phyloP scores from a whole-genome alignment of 2,113 vertebrate species.

The Tachuris rubrigastra region DNA sequence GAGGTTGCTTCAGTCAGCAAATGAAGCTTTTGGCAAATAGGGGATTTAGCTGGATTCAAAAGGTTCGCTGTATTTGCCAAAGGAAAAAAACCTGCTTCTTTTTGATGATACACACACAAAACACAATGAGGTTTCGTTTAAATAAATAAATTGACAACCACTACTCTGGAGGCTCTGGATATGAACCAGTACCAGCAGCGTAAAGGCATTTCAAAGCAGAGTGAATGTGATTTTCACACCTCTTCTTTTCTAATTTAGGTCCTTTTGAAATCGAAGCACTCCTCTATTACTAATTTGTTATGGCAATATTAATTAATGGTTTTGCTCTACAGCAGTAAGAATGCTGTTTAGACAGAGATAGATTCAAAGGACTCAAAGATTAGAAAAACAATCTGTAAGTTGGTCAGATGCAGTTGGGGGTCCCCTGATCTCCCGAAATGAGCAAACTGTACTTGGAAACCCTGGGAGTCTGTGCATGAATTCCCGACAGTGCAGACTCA shows the following conservation, averaged over 20 bases:
- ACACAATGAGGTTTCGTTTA: neutral
- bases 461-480: neutral
- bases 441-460: constrained; percentile 62
- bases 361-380: constrained; percentile 78
- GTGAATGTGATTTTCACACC: constrained; percentile 74
- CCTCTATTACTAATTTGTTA: constrained; percentile 79
- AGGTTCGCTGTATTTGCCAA: neutral
- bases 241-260: constrained; percentile 68
- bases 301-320: constrained; percentile 86
- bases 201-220: constrained; percentile 69
- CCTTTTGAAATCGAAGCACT: constrained; percentile 62
- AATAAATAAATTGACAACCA: neutral
- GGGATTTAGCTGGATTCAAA: neutral
- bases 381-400: constrained; percentile 78
- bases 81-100: neutral
- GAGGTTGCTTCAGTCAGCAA: neutral
- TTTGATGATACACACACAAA: neutral
- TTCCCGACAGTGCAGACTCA: neutral
- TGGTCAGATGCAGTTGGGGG: constrained; percentile 74
- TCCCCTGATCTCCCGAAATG: constrained; percentile 80
- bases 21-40: neutral
- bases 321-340: constrained; percentile 72
- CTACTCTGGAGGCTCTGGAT: neutral
- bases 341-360: constrained; percentile 78
- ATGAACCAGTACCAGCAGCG: constrained; percentile 33